Evolutionary conservation across 2,888 invertebrate species (phyloP), one percentile per base, ranked within the genome.

Genomic region (Spisula solida): DNA sequence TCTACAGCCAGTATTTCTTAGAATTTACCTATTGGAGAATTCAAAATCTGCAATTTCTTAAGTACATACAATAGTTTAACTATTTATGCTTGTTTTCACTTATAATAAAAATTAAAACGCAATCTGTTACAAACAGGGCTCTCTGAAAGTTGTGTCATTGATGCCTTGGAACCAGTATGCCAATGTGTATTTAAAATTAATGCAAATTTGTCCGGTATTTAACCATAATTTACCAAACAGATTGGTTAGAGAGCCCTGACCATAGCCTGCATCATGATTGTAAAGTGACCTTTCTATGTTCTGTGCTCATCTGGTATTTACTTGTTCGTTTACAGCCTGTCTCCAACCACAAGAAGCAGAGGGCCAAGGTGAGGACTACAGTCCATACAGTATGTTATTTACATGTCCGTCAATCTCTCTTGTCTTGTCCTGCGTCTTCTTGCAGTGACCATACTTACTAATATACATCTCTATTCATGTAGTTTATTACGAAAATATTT

Each of bases 311-410:
- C 31, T 34, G 31, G 18, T 75, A 75, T 79, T 85, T 48, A 78
- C 75, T 60, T 84, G n/a, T 89, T 70, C 75, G 83, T 89, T 92
- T 92, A 85, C 92, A 92, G 92, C 92, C 29, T 92, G 92, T 88
- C 89, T 92, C 82, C 92, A 92, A 88, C 90, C 92, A 31, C 86
- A 83, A 34, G 92, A 92, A 86, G 80, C 81, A 25, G 92, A 92
- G 56, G 90, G 92, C 83, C 90, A 90, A 90, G 92, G 90, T 91
- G 92, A 92, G 91, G 92, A 92, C 88, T 89, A 88, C 88, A 89
- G 86, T 66, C 90, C 88, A 91, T 92, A 92, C 92, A 92, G 92
- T 92, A 92, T 89, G 92, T 92, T 85, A 83, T 86, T 78, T 86
- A 84, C 89, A 81, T 80, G 85, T 91, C 79, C 70, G 75, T 83